Evolutionary conservation across 2,888 invertebrate genomes (phyloP).

Genomic region (Lasioglossum villosulum): DNA sequence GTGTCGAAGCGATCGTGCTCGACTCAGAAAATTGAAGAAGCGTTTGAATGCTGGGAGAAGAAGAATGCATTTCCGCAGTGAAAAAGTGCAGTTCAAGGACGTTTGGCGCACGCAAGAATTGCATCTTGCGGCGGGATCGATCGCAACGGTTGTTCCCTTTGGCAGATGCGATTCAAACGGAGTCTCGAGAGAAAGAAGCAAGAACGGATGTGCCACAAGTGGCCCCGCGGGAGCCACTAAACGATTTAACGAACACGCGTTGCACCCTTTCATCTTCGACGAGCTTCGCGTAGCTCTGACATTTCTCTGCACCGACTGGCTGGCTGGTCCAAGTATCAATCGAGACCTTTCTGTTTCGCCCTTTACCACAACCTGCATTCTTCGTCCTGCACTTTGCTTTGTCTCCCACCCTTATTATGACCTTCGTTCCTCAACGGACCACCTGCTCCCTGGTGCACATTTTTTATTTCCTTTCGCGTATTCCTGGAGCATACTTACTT

Average conservation of each 20-base stretch:
- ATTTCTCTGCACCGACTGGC: neutral
- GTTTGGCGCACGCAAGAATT: neutral
- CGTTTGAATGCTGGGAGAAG: neutral
- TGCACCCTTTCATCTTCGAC: conserved; percentile 38
- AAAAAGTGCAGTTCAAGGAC: neutral
- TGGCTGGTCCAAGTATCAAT: neutral
- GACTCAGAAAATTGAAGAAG: neutral
- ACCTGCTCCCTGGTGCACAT: neutral
- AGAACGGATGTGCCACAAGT: conserved; percentile 55
- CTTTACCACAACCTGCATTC: neutral
- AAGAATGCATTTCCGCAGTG: neutral
- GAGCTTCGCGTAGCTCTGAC: neutral
- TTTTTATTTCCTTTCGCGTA: neutral
- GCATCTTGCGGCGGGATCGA: neutral
- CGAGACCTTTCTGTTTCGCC: conserved; percentile 2
- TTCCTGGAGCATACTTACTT: neutral
- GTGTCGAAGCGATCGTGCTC: neutral
- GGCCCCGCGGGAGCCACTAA: conserved; percentile 47
- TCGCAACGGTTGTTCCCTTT: neutral
- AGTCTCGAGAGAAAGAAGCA: conserved; percentile 44
- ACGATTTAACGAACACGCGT: conserved; percentile 44
- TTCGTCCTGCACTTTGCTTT: neutral
- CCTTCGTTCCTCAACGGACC: neutral
- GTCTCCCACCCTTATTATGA: neutral
- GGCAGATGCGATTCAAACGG: conserved; percentile 57